phyloP scores from a whole-genome alignment of 2,797 vertebrate genomes.

The Poeciliopsis presidionis region DNA sequence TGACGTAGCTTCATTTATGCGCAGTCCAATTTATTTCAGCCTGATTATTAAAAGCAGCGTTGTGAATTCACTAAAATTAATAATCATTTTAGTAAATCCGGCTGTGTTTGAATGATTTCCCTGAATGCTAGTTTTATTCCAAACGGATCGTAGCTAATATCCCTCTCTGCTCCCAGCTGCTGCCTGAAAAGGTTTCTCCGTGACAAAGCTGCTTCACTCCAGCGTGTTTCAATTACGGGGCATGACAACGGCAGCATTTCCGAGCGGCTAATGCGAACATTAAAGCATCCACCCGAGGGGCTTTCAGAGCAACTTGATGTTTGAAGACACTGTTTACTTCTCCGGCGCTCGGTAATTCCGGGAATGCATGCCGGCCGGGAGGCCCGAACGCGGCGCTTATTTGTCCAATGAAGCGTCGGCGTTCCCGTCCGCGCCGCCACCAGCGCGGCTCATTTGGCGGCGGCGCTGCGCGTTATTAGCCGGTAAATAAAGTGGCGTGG shows the following conservation, averaged over 20 bases:
- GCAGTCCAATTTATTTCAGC: not conserved
- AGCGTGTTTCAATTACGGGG: conserved; percentile 40
- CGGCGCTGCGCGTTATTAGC: conserved; percentile 67
- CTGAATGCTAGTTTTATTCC: not conserved
- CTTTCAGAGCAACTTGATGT: conserved; percentile 35
- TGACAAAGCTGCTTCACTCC: conserved; percentile 23
- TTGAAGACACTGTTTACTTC: conserved; percentile 71
- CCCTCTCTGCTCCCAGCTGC: not conserved
- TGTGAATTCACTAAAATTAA: not conserved
- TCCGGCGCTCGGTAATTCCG: conserved; percentile 65
- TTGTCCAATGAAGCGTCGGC: conserved; percentile 69
- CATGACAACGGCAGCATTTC: conserved; percentile 44
- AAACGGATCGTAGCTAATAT: not conserved
- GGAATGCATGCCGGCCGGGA: conserved; percentile 64
- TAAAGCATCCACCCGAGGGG: conserved; percentile 51
- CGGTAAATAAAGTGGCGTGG: conserved; percentile 67
- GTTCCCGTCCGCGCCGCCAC: conserved; percentile 53
- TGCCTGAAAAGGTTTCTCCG: not conserved
- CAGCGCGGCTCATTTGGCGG: conserved; percentile 70
- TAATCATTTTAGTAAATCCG: not conserved
- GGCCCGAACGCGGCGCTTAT: conserved; percentile 62
- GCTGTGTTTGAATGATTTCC: not conserved
- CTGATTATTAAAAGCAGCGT: not conserved
- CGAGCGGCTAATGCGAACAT: conserved; percentile 46
- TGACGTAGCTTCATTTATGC: no score